phyloP scores from a whole-genome alignment of 1,140 invertebrate genomes.

The Cydia splendana region DNA sequence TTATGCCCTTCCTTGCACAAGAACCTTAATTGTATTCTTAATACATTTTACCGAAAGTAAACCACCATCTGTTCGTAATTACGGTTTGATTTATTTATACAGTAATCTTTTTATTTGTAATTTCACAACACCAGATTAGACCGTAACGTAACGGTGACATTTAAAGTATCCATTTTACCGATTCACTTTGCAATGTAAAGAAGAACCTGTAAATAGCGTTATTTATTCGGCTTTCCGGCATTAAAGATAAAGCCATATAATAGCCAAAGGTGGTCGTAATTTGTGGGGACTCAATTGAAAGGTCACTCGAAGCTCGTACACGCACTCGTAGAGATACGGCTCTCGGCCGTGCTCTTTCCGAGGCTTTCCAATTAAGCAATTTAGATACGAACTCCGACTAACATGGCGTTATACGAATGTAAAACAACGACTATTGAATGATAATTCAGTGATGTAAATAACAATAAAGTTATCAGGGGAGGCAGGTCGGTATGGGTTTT shows the following conservation, averaged over 20 bases:
- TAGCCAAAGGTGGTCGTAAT: conserved; percentile 43
- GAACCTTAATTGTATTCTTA: conserved; percentile 23
- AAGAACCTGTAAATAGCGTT: conserved; percentile 47
- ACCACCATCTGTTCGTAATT: conserved; percentile 19
- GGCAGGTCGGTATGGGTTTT: conserved; percentile 71
- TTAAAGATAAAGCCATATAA: conserved; percentile 53
- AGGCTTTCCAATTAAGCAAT: conserved; percentile 78
- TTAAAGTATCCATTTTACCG: conserved; percentile 46
- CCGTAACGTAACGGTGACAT: conserved; percentile 41
- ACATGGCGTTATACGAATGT: conserved; percentile 74
- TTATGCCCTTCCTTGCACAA: conserved; percentile 16
- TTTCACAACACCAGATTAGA: conserved; percentile 37
- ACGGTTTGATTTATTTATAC: conserved; percentile 5
- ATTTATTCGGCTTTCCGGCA: conserved; percentile 49
- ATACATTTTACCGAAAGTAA: conserved; percentile 26
- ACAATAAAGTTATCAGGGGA: conserved; percentile 77
- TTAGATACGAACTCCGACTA: conserved; percentile 71
- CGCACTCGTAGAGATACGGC: conserved; percentile 55
- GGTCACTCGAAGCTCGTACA: conserved; percentile 48
- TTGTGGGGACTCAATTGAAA: conserved; percentile 56
- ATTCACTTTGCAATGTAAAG: conserved; percentile 45
- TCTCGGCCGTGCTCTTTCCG: conserved; percentile 50
- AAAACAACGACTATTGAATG: conserved; percentile 75
- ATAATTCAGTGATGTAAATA: conserved; percentile 78
- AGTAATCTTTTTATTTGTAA: conserved; percentile 17